Percentiles rank a stretch among this genome's conserved stretches.
phyloP scores from a whole-genome alignment of 2,888 invertebrate species.

The Troides aeacus region DNA sequence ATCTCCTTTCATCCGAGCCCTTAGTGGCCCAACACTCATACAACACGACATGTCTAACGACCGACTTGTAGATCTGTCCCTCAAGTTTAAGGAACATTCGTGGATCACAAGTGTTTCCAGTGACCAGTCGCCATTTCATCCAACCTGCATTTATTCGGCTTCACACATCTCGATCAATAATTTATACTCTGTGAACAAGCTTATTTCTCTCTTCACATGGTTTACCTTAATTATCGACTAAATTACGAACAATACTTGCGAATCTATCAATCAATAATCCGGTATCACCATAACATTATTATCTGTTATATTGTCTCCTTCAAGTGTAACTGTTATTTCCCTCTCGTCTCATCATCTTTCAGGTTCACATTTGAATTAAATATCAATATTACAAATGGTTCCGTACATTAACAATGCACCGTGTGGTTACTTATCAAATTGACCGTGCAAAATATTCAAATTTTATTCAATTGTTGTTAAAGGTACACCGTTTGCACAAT shows the following conservation, averaged over 20 bases:
- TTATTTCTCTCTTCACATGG: conserved; percentile 25
- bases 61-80: too few species aligned
- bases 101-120: too few species aligned
- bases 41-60: too few species aligned
- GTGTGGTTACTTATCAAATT: conserved; percentile 67
- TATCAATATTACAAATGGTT: conserved; percentile 50
- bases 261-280: conserved; percentile 35
- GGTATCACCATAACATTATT: conserved; percentile 22
- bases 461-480: conserved; percentile 40
- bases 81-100: too few species aligned
- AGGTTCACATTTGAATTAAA: conserved; percentile 62
- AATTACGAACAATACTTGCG: conserved; percentile 32
- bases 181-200: conserved; percentile 29
- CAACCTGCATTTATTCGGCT: too few species aligned
- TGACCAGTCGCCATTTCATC: too few species aligned
- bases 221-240: conserved; percentile 18
- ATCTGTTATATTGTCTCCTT: conserved; percentile 14
- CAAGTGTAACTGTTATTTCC: neutral
- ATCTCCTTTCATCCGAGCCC: too few species aligned
- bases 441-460: conserved; percentile 68
- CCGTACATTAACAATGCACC: conserved; percentile 34
- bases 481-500: conserved; percentile 37
- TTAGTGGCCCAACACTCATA: too few species aligned
- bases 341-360: conserved; percentile 6
- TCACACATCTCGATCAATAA: neutral